Base-by-base conservation (phyloP, 2,888 invertebrate species). In the Lithophane semibrunnea region DNA sequence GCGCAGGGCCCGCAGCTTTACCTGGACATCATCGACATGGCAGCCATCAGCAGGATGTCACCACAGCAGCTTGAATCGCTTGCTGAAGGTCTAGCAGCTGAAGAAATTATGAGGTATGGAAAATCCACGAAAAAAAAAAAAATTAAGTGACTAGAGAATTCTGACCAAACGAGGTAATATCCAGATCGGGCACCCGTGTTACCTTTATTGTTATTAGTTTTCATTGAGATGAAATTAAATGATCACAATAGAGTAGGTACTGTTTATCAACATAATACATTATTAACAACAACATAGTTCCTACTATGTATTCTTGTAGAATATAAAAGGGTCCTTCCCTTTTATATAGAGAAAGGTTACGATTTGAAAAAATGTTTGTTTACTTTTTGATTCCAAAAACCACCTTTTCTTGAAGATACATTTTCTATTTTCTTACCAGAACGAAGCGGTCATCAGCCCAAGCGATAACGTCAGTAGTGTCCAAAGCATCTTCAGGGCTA, bases 101-200 rank as follows among this genome's bases (percentile, higher is more conserved):
- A 96, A 79, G 97, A 97, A 85, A 95, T 97, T 18, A 95, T 97
- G 95, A 96, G 97, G 97, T 96, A 87, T n/a, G 29, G 9, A 18
- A 24, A n/a, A 4, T 47, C 12, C 8, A 18, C 16, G 10, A 9
- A 56, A 68, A 37, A 29, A 0, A 67, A 37, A 5, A 2, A 37
- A 67, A 37, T 37, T 16, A 37, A 5, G 16, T 13, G 21, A 5
- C 29, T 37, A 56, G 16, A 54, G 21, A 9, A 67, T 29, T 49
- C 24, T 13, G n/a, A 42, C 8, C 8, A 64, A 64, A 16, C 64
- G 4, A 5, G 13, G 4, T 21, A 67, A 9, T 52, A 29, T 9
- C 21, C 9, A 29, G 21, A 60, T 66, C 18, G 47, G 29, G 18
- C 42, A 64, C 13, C 7, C 16, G 37, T 37, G 5, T 47, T 24